Evolutionary conservation across 2,797 vertebrate species (phyloP).

Genomic region (Lepidocolaptes lacrymiger): DNA sequence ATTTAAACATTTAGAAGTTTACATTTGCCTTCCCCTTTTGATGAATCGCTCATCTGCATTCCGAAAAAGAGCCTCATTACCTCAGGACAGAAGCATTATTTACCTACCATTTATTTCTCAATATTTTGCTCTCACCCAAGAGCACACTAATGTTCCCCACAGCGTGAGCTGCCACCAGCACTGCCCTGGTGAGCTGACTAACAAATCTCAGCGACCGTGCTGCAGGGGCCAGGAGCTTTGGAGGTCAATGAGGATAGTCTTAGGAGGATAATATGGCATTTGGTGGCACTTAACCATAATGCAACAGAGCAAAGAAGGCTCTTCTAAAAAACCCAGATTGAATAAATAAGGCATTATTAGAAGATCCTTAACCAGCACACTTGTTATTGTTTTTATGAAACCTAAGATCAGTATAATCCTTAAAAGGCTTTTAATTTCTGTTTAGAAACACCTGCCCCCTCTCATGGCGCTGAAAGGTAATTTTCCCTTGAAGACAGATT

Average conservation of each 20-base stretch:
- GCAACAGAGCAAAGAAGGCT: neutral
- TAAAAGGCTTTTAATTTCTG: neutral
- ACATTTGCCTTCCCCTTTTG: neutral
- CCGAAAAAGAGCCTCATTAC: slow-evolving; percentile 8
- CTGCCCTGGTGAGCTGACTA: neutral
- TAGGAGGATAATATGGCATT: neutral
- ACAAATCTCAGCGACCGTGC: neutral
- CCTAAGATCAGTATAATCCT: neutral
- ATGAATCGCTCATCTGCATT: slow-evolving; percentile 8
- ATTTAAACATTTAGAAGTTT: slow-evolving; percentile 22
- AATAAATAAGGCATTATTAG: neutral
- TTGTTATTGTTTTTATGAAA: neutral
- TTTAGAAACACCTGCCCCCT: slow-evolving; percentile 36
- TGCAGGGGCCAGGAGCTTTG: neutral
- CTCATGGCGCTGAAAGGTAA: neutral
- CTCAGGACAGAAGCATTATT: neutral
- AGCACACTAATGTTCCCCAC: neutral
- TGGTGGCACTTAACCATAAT: neutral
- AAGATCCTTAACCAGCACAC: neutral
- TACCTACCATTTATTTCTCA: slow-evolving; percentile 10
- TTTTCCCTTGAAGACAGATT: neutral
- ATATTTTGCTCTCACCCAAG: neutral
- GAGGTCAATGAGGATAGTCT: neutral
- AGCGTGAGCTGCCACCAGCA: accelerated
- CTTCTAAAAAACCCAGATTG: neutral